phyloP scores from a whole-genome alignment of 2,888 invertebrate species.

The Escarpia spicata region DNA sequence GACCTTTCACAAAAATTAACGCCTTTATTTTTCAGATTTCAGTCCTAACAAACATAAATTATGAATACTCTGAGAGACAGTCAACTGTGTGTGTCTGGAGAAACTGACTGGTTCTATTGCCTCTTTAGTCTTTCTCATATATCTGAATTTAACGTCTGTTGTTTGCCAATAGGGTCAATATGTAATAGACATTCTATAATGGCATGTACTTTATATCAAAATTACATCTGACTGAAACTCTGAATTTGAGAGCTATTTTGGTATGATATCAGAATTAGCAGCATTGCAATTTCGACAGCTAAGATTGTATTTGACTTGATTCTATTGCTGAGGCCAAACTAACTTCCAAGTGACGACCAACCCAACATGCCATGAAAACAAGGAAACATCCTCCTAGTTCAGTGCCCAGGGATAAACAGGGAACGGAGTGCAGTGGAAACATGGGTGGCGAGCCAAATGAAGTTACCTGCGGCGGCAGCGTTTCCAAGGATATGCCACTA shows the following conservation, averaged over 20 bases:
- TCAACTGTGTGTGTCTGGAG: not conserved
- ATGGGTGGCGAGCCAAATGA: not conserved
- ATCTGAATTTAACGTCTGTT: not conserved
- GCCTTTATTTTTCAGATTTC: too few species aligned
- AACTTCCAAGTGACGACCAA: not conserved
- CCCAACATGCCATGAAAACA: not conserved
- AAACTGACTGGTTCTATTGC: not conserved
- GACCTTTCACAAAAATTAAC: too few species aligned
- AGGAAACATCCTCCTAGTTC: not conserved
- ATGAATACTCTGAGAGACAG: too few species aligned
- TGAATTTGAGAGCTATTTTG: too few species aligned
- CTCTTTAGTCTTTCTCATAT: not conserved
- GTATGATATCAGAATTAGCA: not conserved
- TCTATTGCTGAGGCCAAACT: not conserved
- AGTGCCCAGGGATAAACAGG: not conserved
- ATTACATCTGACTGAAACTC: not conserved
- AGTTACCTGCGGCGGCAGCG: not conserved
- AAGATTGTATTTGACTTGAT: not conserved
- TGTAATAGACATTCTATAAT: not conserved
- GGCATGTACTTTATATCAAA: not conserved
- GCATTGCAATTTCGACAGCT: not conserved
- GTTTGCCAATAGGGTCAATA: not conserved
- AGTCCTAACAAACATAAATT: too few species aligned
- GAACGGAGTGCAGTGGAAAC: not conserved
- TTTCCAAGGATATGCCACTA: conserved; percentile 16